Conservation (phyloP, 2,797 vertebrate genomes). For the Mallotus villosus region DNA sequence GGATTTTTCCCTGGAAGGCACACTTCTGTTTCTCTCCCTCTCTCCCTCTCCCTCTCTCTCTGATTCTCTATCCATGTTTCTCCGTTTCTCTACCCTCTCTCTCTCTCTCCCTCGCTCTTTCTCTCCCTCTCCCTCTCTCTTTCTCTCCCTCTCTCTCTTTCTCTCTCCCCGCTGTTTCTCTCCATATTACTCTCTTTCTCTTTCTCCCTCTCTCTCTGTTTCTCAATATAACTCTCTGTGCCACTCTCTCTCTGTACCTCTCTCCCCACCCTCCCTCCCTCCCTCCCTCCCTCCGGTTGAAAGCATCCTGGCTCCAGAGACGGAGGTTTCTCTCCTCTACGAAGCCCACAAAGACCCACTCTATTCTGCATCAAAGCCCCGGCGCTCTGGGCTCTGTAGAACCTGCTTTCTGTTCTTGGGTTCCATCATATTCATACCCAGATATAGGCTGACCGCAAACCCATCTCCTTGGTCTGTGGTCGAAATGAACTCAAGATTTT, state of each 20-base stretch:
- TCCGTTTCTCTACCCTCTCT: too few species aligned
- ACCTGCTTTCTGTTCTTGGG: conserved; percentile 25
- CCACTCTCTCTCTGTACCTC: conserved; percentile 9
- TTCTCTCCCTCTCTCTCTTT: conserved; percentile 9
- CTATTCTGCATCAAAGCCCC: conserved; percentile 28
- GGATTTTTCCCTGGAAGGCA: conserved; percentile 38
- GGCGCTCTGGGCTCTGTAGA: conserved; percentile 17
- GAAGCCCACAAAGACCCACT: conserved; percentile 40
- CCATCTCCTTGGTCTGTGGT: not conserved
- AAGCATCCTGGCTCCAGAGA: conserved; percentile 37
- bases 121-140: conserved; percentile 20
- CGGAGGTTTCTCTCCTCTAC: conserved; percentile 33
- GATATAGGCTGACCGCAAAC: not conserved
- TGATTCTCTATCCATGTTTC: conserved; percentile 8
- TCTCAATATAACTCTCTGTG: conserved; percentile 1
- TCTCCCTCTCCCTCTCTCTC: conserved; percentile 31
- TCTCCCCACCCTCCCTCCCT: not conserved
- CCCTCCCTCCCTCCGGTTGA: conserved; percentile 10
- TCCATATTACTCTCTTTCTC: conserved; percentile 5
- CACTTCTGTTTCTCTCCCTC: conserved; percentile 1
- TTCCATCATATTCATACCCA: conserved; percentile 29
- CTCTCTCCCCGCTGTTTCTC: conserved; percentile 4
- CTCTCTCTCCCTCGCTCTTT: conserved; percentile 14
- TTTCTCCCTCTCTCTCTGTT: conserved; percentile 25
- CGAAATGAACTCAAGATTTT: not conserved